Conservation (phyloP, 2,113 vertebrate species). For the Syrmaticus mikado region DNA sequence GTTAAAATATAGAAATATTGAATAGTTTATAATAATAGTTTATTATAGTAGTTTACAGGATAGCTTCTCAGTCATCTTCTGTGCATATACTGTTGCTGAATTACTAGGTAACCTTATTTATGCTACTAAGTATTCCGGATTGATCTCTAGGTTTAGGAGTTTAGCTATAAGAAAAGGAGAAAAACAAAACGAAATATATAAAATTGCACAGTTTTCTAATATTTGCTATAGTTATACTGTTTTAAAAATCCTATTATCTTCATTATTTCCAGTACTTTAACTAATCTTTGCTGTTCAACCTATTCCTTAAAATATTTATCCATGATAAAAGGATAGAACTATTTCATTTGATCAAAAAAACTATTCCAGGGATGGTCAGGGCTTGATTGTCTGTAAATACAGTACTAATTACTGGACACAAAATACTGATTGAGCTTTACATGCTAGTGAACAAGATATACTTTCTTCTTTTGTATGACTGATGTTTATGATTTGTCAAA, state of each 20-base stretch:
- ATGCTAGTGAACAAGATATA: accelerated
- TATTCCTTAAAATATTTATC: neutral
- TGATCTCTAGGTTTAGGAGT: neutral
- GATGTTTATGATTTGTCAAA: neutral
- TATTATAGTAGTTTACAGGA: neutral
- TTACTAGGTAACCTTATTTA: neutral
- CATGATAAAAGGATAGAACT: neutral
- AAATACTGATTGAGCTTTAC: neutral
- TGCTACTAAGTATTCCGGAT: neutral
- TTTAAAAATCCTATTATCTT: neutral
- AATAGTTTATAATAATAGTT: too few relatives aligned
- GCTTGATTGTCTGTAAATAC: neutral
- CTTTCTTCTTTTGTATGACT: neutral
- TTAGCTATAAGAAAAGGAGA: neutral
- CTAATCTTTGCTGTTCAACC: neutral
- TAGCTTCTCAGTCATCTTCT: neutral
- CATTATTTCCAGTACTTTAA: neutral
- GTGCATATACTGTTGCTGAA: neutral
- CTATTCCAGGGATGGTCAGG: neutral
- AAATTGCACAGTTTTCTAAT: neutral
- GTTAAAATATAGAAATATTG: neutral
- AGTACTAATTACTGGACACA: neutral
- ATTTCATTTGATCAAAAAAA: neutral
- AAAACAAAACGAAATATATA: neutral
- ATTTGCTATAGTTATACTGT: accelerated